Evolutionary conservation across 2,888 invertebrate species (phyloP).

Genomic region (Hipparchia semele): DNA sequence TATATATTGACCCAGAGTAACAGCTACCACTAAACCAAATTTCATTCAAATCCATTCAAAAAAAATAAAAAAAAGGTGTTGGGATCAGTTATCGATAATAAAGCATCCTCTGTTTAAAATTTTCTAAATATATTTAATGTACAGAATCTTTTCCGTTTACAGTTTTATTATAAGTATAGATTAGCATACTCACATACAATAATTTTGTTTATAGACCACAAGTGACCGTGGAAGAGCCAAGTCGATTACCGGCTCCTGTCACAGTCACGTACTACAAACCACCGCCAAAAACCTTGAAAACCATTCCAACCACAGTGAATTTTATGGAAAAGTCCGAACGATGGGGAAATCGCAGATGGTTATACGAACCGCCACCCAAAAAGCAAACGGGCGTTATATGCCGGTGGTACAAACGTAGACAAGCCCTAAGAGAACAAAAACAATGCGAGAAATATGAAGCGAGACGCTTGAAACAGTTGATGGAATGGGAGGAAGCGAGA

Average conservation of each 20-base stretch:
- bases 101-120: too few relatives aligned
- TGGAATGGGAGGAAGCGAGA: constrained; percentile 31
- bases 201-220: constrained; percentile 44
- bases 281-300: constrained; percentile 34
- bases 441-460: constrained; percentile 37
- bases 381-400: constrained; percentile 33
- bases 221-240: constrained; percentile 47
- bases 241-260: constrained; percentile 47
- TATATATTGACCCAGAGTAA: too few relatives aligned
- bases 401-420: constrained; percentile 47
- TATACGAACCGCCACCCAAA: constrained; percentile 25
- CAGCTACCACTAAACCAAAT: too few relatives aligned
- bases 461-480: constrained; percentile 36
- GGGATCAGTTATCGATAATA: too few relatives aligned
- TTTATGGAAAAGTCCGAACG: constrained; percentile 31
- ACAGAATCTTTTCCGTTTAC: too few relatives aligned
- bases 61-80: too few relatives aligned
- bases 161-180: too few relatives aligned
- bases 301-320: constrained; percentile 33
- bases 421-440: constrained; percentile 40
- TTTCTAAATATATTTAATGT: too few relatives aligned
- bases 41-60: too few relatives aligned
- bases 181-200: too few relatives aligned
- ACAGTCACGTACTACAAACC: constrained; percentile 45
- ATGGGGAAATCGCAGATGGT: constrained; percentile 24